Conservation (phyloP, 2,797 vertebrate species). For the Tenualosa ilisha region DNA sequence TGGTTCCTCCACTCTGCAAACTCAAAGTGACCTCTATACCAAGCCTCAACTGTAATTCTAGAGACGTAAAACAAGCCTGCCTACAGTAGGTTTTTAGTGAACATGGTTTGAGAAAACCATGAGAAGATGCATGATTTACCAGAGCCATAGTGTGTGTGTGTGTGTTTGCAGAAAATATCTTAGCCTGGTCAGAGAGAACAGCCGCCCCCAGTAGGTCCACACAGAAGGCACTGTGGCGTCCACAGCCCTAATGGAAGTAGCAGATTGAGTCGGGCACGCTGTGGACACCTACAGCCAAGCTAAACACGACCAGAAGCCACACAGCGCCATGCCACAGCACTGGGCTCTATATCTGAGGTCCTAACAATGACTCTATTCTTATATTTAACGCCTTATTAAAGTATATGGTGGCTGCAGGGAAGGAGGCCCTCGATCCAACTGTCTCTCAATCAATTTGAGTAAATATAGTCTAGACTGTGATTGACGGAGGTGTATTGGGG, state of each 20-base stretch:
- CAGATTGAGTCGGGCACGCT: slow-evolving; percentile 67
- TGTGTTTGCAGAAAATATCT: slow-evolving; percentile 8
- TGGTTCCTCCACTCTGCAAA: neutral
- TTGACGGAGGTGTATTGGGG: slow-evolving; percentile 43
- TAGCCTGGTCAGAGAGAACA: slow-evolving; percentile 5
- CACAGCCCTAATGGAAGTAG: slow-evolving; percentile 66
- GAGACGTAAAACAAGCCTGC: neutral
- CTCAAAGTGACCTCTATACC: slow-evolving; percentile 3
- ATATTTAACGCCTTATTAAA: slow-evolving; percentile 62
- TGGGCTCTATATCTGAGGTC: slow-evolving; percentile 39
- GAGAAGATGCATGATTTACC: neutral
- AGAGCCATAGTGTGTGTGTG: neutral
- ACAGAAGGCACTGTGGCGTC: neutral
- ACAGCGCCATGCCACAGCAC: slow-evolving; percentile 49
- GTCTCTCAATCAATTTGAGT: slow-evolving; percentile 58
- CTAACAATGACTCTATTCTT: slow-evolving; percentile 54
- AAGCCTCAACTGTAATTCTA: neutral
- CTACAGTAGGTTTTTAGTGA: neutral
- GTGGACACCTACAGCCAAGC: slow-evolving; percentile 64
- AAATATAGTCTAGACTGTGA: slow-evolving; percentile 56
- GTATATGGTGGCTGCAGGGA: slow-evolving; percentile 42
- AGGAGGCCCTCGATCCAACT: slow-evolving; percentile 41
- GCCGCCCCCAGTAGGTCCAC: neutral
- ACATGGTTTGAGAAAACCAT: neutral
- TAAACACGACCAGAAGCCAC: slow-evolving; percentile 70